Base-by-base conservation (phyloP, 53 echinoderm and acorn worm genomes). In the Zoroaster sp. region DNA sequence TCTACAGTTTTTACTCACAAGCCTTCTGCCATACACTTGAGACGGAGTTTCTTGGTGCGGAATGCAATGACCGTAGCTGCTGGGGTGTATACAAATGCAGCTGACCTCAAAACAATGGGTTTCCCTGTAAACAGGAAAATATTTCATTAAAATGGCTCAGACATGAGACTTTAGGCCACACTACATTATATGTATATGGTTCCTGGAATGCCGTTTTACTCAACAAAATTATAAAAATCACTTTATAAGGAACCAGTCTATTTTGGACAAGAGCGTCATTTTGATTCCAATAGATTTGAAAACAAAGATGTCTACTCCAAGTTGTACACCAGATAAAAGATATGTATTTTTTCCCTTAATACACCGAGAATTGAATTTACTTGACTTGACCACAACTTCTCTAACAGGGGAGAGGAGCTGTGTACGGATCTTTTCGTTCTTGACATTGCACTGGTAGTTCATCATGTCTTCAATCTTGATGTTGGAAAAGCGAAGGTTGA, bases 381-480 rank as follows among this genome's bases (percentile, higher is more conserved):
- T 42, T 73, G 73, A 4, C 0, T 3, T 47, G 49, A 85, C 85
- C 23, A 85, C 85, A 36, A 85, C 32, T n/a, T 70, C 47, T 46
- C 70, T 85, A 35, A 70, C 31, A 1, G 70, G 71, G 3, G 85
- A 85, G 23, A 85, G 70, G 51, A 32, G 45, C 72, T 85, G 85
- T 11, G 46, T 4, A 7, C 85, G 85, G 45, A 85, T 35, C 85
- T 47, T 49, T 21, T 71, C 80, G 34, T 89, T 89, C 51, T 70
- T 80, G 41, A 89, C 80, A 59, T 89, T 89, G 52, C 89, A 89
- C 46, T 79, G 79, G 20, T 89, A 89, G 37, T 52, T 53, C 12
- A 71, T 78, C 13, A 36, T 80, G 53, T 89, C 89, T 4, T 21
- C 15, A 9, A 36, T 4, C 17, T 0, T 15, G 33, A 89, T 52